Base-by-base conservation (phyloP, 2,797 vertebrate genomes). In the Premnoplex brunnescens region DNA sequence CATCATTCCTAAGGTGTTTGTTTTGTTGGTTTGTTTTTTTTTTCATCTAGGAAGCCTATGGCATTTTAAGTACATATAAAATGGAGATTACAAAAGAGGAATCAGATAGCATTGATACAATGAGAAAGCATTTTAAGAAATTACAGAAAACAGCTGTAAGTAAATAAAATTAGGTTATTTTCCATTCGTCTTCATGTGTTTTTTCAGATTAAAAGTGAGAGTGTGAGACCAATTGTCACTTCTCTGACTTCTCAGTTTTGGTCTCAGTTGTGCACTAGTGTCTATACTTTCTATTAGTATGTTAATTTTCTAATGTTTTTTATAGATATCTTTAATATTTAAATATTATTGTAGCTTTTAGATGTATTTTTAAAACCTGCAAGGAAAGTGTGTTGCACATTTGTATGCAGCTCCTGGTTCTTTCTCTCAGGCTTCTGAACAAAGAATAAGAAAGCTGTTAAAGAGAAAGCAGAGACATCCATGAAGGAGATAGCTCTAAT, bases 121-220 rank as follows among this genome's bases (percentile, higher is more conserved):
- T 99, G 86, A 98, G 97, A 95, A 97, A 97, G 55, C 97, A 96
- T 71, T 98, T 98, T 96, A 98, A 88, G 56, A 97, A 98, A 83
- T 93, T 99, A 93, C 98, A 98, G 87, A 83, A 88, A 10, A 97
- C 97, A 98, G 98, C 98, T 66, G 98, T 98, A 91, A 98, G 98
- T 98, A 77, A 23, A 62, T 83, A 49, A 89, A 96, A 80, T 55
- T 14, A 27, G 13, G 6, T 39, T 55, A 16, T 88, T 86, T 91
- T 74, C 27, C 12, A 15, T 77, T 88, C 71, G 22, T 77, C 39
- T 74, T 69, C 10, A 4, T 19, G 4, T 67, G 26, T 7, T 78
- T 85, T 76, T 86, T 74, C 23, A 43, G 32, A 41, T 23, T 34
- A 27, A 39, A 63, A 86, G 44, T 73, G 26, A 73, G 18, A 44